phyloP scores from a whole-genome alignment of 2,888 invertebrate species.

The Nomada hirtipes region DNA sequence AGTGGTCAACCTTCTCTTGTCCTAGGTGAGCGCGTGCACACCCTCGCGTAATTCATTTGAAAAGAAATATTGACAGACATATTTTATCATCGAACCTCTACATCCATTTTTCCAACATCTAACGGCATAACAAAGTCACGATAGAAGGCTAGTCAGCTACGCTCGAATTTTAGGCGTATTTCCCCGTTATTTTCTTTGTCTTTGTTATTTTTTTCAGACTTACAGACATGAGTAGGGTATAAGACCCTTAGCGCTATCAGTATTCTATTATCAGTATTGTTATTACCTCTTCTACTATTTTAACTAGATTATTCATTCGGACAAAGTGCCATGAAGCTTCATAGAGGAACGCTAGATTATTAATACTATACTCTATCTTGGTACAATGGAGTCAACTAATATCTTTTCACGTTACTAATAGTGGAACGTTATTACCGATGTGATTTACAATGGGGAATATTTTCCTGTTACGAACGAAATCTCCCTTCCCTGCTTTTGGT shows the following conservation, averaged over 20 bases:
- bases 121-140: slow-evolving; percentile 68
- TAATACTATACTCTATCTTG: slow-evolving; percentile 39
- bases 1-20: too few species aligned
- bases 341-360: slow-evolving; percentile 50
- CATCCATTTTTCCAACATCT: slow-evolving; percentile 59
- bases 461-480: slow-evolving; percentile 45
- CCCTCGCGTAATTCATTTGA: not conserved
- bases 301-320: slow-evolving; percentile 50
- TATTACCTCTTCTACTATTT: slow-evolving; percentile 57
- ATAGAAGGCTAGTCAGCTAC: slow-evolving; percentile 78
- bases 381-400: slow-evolving; percentile 36
- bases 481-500: slow-evolving; percentile 15
- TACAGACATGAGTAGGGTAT: slow-evolving; percentile 71
- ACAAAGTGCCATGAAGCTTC: slow-evolving; percentile 43
- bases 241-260: slow-evolving; percentile 69
- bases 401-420: slow-evolving; percentile 49
- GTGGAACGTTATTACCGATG: slow-evolving; percentile 30
- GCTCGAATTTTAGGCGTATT: slow-evolving; percentile 78
- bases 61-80: slow-evolving; percentile 57
- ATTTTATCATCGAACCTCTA: slow-evolving; percentile 33
- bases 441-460: slow-evolving; percentile 44
- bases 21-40: not conserved
- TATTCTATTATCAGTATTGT: slow-evolving; percentile 67
- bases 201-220: slow-evolving; percentile 64
- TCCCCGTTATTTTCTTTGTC: slow-evolving; percentile 52